phyloP scores from a whole-genome alignment of 2,797 vertebrate genomes.

The Syngnathus acus region DNA sequence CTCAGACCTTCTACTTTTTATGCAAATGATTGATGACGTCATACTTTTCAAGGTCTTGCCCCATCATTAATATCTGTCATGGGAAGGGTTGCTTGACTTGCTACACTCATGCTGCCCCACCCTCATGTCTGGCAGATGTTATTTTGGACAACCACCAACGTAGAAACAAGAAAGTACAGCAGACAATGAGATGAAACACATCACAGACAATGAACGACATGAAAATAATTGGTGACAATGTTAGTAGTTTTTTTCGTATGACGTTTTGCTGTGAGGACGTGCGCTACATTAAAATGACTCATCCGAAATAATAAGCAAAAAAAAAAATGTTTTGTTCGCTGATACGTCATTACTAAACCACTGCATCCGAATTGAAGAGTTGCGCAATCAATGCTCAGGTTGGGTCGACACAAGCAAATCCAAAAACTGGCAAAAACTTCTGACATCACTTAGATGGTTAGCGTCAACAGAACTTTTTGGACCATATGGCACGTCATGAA shows the following conservation, averaged over 20 bases:
- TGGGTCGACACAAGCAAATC: background rate
- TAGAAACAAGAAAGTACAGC: constrained; percentile 44
- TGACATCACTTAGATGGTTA: no score
- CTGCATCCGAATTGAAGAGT: background rate
- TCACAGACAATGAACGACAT: constrained; percentile 34
- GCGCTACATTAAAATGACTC: background rate
- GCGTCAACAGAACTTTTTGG: constrained; percentile 17
- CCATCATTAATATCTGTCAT: constrained; percentile 12
- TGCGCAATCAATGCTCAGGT: background rate
- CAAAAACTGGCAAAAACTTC: no score
- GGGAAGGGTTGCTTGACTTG: constrained; percentile 29
- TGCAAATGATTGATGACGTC: constrained; percentile 14
- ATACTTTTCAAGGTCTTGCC: constrained; percentile 14
- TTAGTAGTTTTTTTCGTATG: background rate
- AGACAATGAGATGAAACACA: constrained; percentile 48
- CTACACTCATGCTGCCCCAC: constrained; percentile 17
- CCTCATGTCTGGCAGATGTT: constrained; percentile 23
- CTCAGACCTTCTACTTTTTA: constrained; percentile 4
- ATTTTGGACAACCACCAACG: constrained; percentile 26
- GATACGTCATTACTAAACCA: background rate
- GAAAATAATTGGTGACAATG: background rate
- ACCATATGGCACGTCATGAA: constrained; percentile 44
- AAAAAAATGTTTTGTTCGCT: background rate
- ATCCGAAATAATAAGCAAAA: background rate
- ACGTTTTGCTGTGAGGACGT: background rate